Base-by-base conservation (phyloP, 2,113 vertebrate species). In the Pseudorasbora parva region DNA sequence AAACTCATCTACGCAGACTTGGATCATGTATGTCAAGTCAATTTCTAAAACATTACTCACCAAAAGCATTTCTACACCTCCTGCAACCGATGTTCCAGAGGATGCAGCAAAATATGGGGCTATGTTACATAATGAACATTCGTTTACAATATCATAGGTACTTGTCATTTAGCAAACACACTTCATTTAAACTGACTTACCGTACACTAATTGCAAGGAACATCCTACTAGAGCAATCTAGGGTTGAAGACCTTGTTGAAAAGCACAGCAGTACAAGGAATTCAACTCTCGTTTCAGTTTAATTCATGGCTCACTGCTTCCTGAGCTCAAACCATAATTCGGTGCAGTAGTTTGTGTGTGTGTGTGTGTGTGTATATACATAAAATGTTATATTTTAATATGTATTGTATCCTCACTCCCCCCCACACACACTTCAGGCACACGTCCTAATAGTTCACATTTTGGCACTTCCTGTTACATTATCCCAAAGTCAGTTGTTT, bases 21-120 rank as follows among this genome's bases (percentile, higher is more conserved):
- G 21, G 64, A 81, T 69, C 78, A 81, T 37, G 11, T 45, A 25
- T 69, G 78, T 81, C 78, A 81, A 69, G 27, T 41, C 64, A 81
- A 81, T 81, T 81, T 81, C 17, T 5, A 54, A 69, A 69, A 81
- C 78, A 81, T 56, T 68, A 81, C 64, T 81, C 45, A 81, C 60
- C 8, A 69, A 54, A 69, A n/a, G n/a, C 19, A 33, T 33, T 64
- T 51, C 51, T 41, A 30, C 54, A 77, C 17, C 54, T 51, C 72
- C 25, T 78, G 37, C 41, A 56, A 37, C 5, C 0, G 30, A 54
- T 30, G 8, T 33, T 81, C 10, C 47, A 69, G 78, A 45, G 33
- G 9, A 33, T 27, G 45, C 60, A n/a, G 41, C 0, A 37, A 33
- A 80, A 30, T 37, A 54, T 51, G 45, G 5, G 30, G 47, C 21